Base-by-base conservation (phyloP, 2,113 vertebrate species). In the Leptobrachium ailaonicum region DNA sequence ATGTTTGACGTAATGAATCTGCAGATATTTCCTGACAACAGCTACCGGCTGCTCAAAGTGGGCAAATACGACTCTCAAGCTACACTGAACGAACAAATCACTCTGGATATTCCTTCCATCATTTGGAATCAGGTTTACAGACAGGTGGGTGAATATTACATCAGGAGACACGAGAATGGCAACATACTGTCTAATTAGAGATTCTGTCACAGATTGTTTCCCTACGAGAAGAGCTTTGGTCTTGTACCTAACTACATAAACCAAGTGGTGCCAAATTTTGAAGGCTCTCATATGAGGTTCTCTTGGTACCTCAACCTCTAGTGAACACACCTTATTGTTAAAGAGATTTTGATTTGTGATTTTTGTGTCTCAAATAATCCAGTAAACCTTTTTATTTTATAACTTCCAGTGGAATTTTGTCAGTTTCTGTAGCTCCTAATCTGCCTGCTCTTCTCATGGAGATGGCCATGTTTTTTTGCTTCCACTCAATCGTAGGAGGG, bases 1-100 rank as follows among this genome's bases (percentile, higher is more conserved):
- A 62, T 50, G 44, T 79, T 75, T 12, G 76, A 83, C 41, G 70
- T 79, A 40, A 70, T 75, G 66, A 83, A 75, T 40, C 41, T 75
- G 40, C 71, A 66, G 41, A 70, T 83, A 45, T 75, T 70, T 12
- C 60, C 76, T 50, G 41, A 79, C 14, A 44, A 74, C 13, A 54
- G 41, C 6, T 71, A 66, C 11, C 60, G 11, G 20, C 13, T 56
- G 10, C 40, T 14, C 2, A 79, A 75, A 11, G 76, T 83, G 50
- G 76, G 82, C 5, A 42, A 42, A 2, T 71, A 71, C 20, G 67
- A 60, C 41, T 75, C 70, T 13, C 6, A 42, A 42, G 14, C 50
- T 32, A 4, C 11, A 3, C 12, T 13, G 7, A 40, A 9, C 11
- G 6, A 63, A 14, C 45, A 71, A 9, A 53, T 83, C 7, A 1